phyloP scores from a whole-genome alignment of 2,113 vertebrate species.

The Scomber japonicus region DNA sequence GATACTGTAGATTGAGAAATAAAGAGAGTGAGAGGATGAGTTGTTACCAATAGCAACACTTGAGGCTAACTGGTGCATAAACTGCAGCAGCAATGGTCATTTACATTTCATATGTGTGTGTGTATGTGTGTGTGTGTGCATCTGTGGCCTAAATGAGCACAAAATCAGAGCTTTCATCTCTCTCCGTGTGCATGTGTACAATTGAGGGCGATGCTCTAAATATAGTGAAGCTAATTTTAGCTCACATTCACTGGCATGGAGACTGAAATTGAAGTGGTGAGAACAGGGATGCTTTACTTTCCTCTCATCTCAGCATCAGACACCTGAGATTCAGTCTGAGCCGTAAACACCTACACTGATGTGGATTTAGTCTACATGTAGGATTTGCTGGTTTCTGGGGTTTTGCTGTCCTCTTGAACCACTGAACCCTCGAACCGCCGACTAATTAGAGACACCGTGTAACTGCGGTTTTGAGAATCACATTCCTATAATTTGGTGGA shows the following conservation, averaged over 20 bases:
- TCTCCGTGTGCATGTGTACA: neutral
- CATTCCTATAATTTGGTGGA: neutral
- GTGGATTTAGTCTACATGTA: too few relatives aligned
- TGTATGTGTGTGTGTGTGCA: neutral
- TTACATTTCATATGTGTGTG: neutral
- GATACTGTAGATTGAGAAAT: neutral
- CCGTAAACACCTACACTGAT: neutral
- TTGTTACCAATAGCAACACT: constrained; percentile 28
- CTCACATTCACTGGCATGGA: constrained; percentile 6
- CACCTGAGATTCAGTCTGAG: neutral
- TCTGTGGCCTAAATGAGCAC: constrained; percentile 24
- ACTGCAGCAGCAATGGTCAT: neutral
- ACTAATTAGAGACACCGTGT: neutral
- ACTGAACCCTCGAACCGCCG: neutral
- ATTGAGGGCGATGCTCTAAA: constrained; percentile 60
- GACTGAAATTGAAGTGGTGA: neutral
- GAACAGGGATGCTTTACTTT: constrained; percentile 1
- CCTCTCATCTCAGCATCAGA: constrained; percentile 20
- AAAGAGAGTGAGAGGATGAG: neutral
- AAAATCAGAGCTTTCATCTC: constrained; percentile 44
- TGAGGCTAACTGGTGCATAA: constrained; percentile 20
- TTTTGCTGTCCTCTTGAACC: neutral
- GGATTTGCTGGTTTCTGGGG: neutral
- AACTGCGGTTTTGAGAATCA: neutral
- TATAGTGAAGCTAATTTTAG: constrained; percentile 63